Conservation (phyloP, 2,888 invertebrate species). For the Neoascia interrupta region DNA sequence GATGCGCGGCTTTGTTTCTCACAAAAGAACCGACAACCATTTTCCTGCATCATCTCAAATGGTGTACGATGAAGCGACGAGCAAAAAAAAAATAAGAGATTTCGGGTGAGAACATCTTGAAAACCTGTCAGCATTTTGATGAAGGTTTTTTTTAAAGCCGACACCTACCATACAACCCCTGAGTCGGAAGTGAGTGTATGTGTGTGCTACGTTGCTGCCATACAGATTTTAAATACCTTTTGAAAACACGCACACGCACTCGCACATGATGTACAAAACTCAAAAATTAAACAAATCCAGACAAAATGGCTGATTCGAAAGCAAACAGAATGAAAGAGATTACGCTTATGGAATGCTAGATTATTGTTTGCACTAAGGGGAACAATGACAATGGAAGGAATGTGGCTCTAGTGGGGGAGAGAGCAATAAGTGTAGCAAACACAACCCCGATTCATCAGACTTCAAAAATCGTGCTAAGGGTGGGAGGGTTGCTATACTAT, state of each 20-base stretch:
- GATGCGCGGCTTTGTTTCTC: conserved; percentile 41
- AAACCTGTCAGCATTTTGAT: conserved; percentile 79
- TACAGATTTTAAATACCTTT: conserved; percentile 56
- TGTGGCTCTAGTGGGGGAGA: conserved; percentile 1
- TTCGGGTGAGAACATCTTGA: conserved; percentile 77
- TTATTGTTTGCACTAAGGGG: conserved; percentile 1
- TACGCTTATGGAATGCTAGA: conserved; percentile 1
- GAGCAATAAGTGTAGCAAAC: conserved; percentile 12
- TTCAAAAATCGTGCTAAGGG: conserved; percentile 43
- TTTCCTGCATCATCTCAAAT: conserved; percentile 22
- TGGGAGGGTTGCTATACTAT: conserved; percentile 32
- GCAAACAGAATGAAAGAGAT: conserved; percentile 20
- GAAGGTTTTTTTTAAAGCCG: conserved; percentile 74
- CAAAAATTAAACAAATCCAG: conserved; percentile 54
- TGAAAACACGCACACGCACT: conserved; percentile 15
- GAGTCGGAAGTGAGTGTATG: conserved; percentile 11
- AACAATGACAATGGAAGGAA: conserved; percentile 28
- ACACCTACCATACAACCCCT: conserved; percentile 64
- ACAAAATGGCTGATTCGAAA: conserved; percentile 60
- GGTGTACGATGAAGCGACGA: conserved; percentile 1
- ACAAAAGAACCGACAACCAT: conserved; percentile 56
- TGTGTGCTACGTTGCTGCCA: too few species aligned
- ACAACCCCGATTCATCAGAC: conserved; percentile 24
- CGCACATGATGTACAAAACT: not conserved
- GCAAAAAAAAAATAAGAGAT: conserved; percentile 19